phyloP scores from a whole-genome alignment of 2,888 invertebrate species.

The Caenorhabditis auriculariae region DNA sequence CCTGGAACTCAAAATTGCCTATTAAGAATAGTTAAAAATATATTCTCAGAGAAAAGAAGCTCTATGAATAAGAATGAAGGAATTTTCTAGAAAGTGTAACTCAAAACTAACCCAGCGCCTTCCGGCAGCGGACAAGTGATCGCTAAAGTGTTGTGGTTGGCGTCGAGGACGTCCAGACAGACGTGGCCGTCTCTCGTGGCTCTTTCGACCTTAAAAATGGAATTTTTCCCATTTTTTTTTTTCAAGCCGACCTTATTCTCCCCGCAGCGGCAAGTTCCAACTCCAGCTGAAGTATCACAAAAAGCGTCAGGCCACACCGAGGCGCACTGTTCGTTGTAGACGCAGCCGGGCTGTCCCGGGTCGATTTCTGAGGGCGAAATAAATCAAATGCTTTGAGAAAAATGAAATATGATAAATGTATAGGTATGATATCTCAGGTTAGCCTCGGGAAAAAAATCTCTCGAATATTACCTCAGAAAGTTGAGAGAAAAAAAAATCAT shows the following conservation, averaged over 20 bases:
- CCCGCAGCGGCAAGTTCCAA: conserved; percentile 52
- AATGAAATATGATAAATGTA: too few species aligned
- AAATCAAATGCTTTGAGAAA: too few species aligned
- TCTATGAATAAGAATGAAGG: too few species aligned
- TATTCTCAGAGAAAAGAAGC: not conserved
- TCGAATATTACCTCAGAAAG: too few species aligned
- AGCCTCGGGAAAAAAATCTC: too few species aligned
- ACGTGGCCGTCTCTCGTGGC: conserved; percentile 53
- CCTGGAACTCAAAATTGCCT: too few species aligned
- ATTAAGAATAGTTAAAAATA: too few species aligned
- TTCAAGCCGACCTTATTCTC: conserved; percentile 37
- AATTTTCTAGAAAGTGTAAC: not conserved
- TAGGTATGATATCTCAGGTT: too few species aligned
- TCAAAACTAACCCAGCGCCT: conserved; percentile 41
- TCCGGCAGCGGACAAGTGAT: conserved; percentile 55
- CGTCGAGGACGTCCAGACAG: conserved; percentile 49
- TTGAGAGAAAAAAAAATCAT: too few species aligned
- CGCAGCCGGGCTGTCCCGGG: conserved; percentile 54
- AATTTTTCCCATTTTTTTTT: not conserved
- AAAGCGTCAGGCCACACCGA: conserved; percentile 55
- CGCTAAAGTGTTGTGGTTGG: conserved; percentile 49
- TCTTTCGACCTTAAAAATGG: conserved; percentile 28
- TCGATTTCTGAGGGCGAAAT: conserved; percentile 53
- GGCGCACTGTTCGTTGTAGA: conserved; percentile 51
- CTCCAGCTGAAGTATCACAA: conserved; percentile 50